phyloP scores from a whole-genome alignment of 2,797 vertebrate species.

The Sardinella longiceps region DNA sequence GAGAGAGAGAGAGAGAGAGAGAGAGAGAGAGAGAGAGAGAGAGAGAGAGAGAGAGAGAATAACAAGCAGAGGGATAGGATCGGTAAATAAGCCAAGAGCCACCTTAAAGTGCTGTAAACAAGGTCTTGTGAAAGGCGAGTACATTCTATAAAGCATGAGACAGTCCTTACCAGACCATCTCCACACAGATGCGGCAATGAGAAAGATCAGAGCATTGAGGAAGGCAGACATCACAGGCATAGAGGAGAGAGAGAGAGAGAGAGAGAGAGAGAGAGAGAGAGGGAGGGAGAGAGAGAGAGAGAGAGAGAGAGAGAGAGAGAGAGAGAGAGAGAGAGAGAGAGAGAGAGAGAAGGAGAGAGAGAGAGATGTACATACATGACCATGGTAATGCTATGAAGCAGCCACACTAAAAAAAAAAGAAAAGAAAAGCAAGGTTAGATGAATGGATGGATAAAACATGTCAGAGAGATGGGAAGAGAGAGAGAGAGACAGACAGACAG shows the following conservation, averaged over 20 bases:
- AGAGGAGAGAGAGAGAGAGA: neutral
- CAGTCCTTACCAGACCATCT: neutral
- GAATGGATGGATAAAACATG: no score
- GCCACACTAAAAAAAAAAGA: neutral
- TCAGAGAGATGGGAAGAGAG: neutral
- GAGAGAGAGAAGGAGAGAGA: neutral
- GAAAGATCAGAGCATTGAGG: neutral
- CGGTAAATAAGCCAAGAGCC: neutral
- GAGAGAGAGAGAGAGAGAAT: neutral
- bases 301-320: neutral
- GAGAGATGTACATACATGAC: neutral
- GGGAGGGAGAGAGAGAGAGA: neutral
- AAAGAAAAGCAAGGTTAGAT: neutral
- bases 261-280: neutral
- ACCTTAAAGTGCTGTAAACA: neutral
- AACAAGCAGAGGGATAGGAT: slow-evolving; percentile 41
- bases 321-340: neutral
- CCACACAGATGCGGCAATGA: neutral
- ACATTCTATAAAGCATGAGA: neutral
- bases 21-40: slow-evolving; percentile 36
- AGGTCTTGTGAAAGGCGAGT: neutral
- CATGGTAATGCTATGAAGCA: neutral
- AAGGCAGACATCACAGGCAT: neutral
- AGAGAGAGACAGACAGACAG: neutral
- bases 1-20: neutral